A percentile compares a stretch with the other conserved stretches of the same genome.
Conservation (phyloP, 2,113 vertebrate genomes). For the Notechis scutatus region DNA sequence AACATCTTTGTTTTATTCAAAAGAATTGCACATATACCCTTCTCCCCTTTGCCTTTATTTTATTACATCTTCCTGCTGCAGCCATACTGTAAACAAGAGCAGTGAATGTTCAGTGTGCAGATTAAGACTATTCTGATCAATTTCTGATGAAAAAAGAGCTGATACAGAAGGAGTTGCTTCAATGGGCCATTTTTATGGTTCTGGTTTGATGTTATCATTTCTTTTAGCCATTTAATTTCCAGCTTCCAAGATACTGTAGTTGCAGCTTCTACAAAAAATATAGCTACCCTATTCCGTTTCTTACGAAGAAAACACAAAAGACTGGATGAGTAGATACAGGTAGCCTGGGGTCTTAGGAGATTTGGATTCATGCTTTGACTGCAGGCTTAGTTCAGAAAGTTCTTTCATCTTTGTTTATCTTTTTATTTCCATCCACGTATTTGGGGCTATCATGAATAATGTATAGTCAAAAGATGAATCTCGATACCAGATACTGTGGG, state of each 20-base stretch:
- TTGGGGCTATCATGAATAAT: not conserved
- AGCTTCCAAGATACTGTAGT: not conserved
- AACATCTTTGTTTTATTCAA: not conserved
- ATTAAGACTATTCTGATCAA: not conserved
- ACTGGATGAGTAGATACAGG: not conserved
- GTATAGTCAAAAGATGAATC: not conserved
- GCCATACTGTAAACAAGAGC: not conserved
- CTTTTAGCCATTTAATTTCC: slow-evolving; percentile 19
- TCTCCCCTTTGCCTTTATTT: not conserved
- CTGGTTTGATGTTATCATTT: slow-evolving; percentile 27
- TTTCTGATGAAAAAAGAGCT: slow-evolving; percentile 6
- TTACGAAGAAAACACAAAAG: not conserved
- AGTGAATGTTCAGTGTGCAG: rapidly evolving
- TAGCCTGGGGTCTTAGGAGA: not conserved
- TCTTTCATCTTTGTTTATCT: not conserved
- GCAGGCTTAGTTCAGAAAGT: slow-evolving; percentile 3
- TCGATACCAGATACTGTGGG: not conserved
- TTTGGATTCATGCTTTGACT: not conserved
- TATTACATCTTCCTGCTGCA: not conserved
- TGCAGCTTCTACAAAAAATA: rapidly evolving
- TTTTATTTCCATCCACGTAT: not conserved
- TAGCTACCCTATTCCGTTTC: not conserved
- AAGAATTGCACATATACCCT: not conserved
- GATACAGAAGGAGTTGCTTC: slow-evolving; percentile 7
- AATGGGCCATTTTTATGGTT: not conserved